A percentile compares a stretch with the other conserved stretches of the same genome.
phyloP scores from a whole-genome alignment of 2,797 vertebrate species.

The Tokudaia muenninki region DNA sequence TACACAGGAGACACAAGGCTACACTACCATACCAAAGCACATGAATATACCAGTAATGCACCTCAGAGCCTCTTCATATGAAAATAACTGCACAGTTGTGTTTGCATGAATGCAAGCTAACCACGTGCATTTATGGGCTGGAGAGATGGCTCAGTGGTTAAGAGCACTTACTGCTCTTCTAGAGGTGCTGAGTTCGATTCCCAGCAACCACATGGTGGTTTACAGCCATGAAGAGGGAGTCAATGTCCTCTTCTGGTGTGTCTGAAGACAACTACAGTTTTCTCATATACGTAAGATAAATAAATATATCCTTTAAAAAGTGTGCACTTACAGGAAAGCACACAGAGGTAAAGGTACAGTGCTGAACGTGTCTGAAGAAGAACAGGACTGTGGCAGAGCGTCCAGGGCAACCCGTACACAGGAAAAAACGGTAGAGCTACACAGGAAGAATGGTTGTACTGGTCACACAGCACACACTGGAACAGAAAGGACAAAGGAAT shows the following conservation, averaged over 20 bases:
- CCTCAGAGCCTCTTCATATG: too few species aligned
- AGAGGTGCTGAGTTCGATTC: neutral
- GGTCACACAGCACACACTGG: too few species aligned
- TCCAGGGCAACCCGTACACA: neutral
- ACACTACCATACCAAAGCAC: neutral
- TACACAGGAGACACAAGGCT: neutral
- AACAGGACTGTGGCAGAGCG: too few species aligned
- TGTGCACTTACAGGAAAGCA: neutral
- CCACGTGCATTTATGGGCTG: neutral
- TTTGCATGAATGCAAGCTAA: neutral
- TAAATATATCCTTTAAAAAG: neutral
- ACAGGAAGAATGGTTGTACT: neutral
- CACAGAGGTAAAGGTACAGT: neutral
- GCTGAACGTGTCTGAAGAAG: neutral
- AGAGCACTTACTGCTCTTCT: neutral
- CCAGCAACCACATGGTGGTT: too few species aligned
- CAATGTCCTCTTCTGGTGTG: neutral
- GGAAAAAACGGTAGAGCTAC: neutral
- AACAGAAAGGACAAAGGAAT: neutral
- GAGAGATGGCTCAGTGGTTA: neutral
- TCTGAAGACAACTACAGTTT: neutral
- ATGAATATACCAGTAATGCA: too few species aligned
- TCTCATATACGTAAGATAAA: neutral
- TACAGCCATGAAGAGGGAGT: too few species aligned
- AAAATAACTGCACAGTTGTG: neutral